Percentiles rank a stretch among this genome's conserved stretches.
phyloP scores from a whole-genome alignment of 2,113 vertebrate genomes.

The Nyctibius bracteatus region DNA sequence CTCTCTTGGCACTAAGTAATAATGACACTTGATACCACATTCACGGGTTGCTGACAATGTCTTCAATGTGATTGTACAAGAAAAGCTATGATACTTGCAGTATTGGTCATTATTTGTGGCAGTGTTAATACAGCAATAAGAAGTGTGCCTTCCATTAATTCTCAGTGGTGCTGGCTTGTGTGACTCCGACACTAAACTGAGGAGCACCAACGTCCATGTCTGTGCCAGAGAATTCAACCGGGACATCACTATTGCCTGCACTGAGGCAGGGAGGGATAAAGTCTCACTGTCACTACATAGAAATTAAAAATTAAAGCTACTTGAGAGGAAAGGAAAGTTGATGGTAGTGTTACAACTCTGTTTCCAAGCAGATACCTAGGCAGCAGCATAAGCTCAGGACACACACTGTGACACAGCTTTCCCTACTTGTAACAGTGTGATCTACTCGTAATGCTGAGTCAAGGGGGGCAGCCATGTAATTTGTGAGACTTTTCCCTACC shows the following conservation, averaged over 20 bases:
- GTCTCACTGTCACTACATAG: accelerated
- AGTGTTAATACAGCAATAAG: background rate
- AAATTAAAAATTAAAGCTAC: background rate
- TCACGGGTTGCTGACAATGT: background rate
- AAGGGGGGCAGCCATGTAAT: accelerated
- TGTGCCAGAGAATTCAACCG: too few species aligned
- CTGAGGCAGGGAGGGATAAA: accelerated
- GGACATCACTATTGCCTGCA: background rate
- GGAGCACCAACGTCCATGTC: accelerated
- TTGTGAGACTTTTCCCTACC: accelerated
- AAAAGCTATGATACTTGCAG: background rate
- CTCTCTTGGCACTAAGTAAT: background rate
- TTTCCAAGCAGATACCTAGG: accelerated
- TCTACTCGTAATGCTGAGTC: accelerated
- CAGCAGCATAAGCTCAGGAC: accelerated
- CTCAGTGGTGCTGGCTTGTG: too few species aligned
- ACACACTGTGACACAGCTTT: accelerated
- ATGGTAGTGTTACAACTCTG: accelerated
- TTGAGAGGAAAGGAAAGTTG: accelerated
- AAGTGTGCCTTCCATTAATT: background rate
- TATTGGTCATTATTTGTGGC: background rate
- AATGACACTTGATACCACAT: background rate
- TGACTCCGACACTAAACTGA: accelerated
- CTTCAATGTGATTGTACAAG: background rate
- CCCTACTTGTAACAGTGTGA: accelerated